Evolutionary conservation across 1,140 invertebrate species (phyloP).

Genomic region (Drosophila mauritiana): DNA sequence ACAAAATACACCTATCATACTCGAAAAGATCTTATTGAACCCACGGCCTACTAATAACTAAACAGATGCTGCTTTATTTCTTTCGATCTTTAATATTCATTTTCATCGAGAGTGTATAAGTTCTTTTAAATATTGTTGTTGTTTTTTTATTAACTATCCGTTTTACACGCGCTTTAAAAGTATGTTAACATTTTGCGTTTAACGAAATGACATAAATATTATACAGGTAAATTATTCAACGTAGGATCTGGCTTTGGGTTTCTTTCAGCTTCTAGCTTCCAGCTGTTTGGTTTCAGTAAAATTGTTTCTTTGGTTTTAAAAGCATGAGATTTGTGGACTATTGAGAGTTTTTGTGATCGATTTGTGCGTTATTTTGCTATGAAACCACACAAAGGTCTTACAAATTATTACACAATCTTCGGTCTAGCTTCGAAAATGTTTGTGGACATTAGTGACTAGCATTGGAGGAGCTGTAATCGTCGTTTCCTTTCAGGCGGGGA

Average conservation of each 20-base stretch:
- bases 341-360: conserved; percentile 28
- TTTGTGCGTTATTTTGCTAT: conserved; percentile 33
- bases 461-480: conserved; percentile 22
- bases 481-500: conserved; percentile 38
- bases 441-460: conserved; percentile 48
- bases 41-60: conserved; percentile 25
- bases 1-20: conserved; percentile 4
- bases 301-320: conserved; percentile 41
- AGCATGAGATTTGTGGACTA: conserved; percentile 58
- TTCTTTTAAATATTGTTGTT: conserved; percentile 45
- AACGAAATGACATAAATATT: conserved; percentile 66
- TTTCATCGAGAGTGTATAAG: conserved; percentile 57
- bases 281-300: conserved; percentile 43
- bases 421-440: conserved; percentile 17
- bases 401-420: conserved; percentile 34
- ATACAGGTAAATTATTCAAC: conserved; percentile 67
- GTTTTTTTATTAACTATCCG: conserved; percentile 62
- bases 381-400: conserved; percentile 50
- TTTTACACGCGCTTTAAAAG: conserved; percentile 66
- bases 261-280: conserved; percentile 8
- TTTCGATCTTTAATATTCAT: conserved; percentile 65
- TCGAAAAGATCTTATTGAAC: conserved; percentile 1
- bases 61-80: conserved; percentile 11
- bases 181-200: conserved; percentile 72
- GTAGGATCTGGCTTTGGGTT: conserved; percentile 32